phyloP scores from a whole-genome alignment of 2,113 vertebrate species.

The Ifrita kowaldi region DNA sequence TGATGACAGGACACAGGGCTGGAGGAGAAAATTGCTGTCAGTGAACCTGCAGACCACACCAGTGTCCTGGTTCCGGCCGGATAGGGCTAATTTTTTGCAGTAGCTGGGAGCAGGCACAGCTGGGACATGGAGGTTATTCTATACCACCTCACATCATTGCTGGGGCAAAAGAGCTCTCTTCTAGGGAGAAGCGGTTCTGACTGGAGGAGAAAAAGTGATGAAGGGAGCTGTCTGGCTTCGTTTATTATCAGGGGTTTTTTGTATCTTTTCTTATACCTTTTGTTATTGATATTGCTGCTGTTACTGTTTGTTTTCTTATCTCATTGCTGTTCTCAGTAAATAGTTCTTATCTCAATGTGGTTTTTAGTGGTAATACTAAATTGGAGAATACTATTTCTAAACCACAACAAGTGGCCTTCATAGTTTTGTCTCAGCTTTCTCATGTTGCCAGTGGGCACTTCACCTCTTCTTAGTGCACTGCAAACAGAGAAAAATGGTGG shows the following conservation, averaged over 20 bases:
- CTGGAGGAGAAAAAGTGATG: not conserved
- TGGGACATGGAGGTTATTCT: not conserved
- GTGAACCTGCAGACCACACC: not conserved
- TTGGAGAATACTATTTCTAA: not conserved
- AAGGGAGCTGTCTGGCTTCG: not conserved
- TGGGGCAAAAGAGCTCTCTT: not conserved
- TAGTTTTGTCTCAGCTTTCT: not conserved
- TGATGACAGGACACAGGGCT: not conserved
- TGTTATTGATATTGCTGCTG: not conserved
- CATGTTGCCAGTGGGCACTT: not conserved
- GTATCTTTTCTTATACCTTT: not conserved
- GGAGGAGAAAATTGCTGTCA: not conserved
- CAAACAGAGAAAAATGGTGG: not conserved
- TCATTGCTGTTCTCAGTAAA: not conserved
- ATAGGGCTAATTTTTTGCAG: not conserved
- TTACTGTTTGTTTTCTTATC: not conserved
- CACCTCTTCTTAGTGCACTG: not conserved
- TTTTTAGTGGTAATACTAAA: not conserved
- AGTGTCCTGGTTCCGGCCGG: not conserved
- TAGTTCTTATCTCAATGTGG: not conserved
- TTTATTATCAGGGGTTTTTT: fast-evolving
- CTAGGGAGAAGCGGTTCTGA: fast-evolving
- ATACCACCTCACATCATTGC: not conserved
- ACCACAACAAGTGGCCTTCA: not conserved
- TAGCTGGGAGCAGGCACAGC: not conserved